Evolutionary conservation across 2,797 vertebrate species (phyloP).

Genomic region (Chromis chromis): DNA sequence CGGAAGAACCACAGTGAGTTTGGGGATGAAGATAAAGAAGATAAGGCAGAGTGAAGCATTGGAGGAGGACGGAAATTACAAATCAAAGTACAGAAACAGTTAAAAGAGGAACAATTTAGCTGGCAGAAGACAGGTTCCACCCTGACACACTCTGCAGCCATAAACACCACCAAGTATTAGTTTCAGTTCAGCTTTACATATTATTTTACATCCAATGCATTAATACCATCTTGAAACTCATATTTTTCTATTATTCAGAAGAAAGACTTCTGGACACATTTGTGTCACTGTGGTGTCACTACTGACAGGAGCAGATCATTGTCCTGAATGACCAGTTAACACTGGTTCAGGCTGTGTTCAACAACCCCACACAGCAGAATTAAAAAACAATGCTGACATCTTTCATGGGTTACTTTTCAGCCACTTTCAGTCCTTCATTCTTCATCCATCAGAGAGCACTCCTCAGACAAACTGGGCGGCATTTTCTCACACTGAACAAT

Average conservation of each 20-base stretch:
- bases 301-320: too few relatives aligned
- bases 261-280: neutral
- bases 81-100: neutral
- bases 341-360: neutral
- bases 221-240: too few relatives aligned
- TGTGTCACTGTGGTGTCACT: neutral
- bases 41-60: conserved; percentile 13
- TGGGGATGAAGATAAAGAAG: conserved; percentile 3
- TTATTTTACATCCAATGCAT: too few relatives aligned
- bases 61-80: neutral
- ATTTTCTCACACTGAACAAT: too few relatives aligned
- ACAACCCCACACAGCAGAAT: neutral
- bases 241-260: too few relatives aligned
- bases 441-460: too few relatives aligned
- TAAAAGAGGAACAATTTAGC: neutral
- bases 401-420: neutral
- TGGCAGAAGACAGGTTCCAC: neutral
- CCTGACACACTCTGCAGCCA: too few relatives aligned
- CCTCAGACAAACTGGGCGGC: too few relatives aligned
- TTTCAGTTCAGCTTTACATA: neutral
- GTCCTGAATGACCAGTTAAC: too few relatives aligned
- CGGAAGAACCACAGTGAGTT: conserved; percentile 8
- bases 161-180: neutral
- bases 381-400: neutral
- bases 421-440: too few relatives aligned